Evolutionary conservation across 1,140 invertebrate species (phyloP).

Genomic region (Drosophila sp.): DNA sequence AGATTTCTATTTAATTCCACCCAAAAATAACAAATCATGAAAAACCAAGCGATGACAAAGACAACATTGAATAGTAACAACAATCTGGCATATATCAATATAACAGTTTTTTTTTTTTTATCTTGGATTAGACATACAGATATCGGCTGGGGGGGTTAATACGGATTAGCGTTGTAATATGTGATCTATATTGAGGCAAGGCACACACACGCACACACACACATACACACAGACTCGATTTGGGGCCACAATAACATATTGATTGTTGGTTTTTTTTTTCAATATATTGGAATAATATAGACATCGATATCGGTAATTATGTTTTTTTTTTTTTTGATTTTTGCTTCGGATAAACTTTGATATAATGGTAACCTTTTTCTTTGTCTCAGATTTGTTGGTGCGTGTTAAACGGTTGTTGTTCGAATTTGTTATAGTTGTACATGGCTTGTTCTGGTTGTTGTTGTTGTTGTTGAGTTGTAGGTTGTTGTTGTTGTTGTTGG

Average conservation of each 20-base stretch:
- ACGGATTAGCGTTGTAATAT: conserved; percentile 37
- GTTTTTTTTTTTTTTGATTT: conserved; percentile 51
- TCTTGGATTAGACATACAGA: conserved; percentile 27
- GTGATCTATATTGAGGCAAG: conserved; percentile 62
- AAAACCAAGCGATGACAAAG: conserved; percentile 8
- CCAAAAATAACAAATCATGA: not conserved
- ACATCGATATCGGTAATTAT: conserved; percentile 67
- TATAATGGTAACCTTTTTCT: conserved; percentile 51
- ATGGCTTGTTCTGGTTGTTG: conserved; percentile 54
- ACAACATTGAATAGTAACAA: conserved; percentile 17
- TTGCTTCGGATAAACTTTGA: conserved; percentile 49
- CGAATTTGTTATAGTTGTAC: conserved; percentile 60
- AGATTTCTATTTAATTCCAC: conserved; percentile 11
- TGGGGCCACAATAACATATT: conserved; percentile 68
- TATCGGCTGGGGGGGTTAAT: conserved; percentile 16
- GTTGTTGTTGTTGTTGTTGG: conserved; percentile 60
- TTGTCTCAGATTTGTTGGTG: conserved; percentile 54
- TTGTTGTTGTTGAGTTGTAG: conserved; percentile 47
- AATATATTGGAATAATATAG: conserved; percentile 65
- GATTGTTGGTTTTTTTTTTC: conserved; percentile 46
- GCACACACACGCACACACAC: conserved; percentile 54
- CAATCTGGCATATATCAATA: conserved; percentile 20
- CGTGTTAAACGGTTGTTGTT: conserved; percentile 72
- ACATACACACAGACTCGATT: conserved; percentile 41
- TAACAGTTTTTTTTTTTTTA: conserved; percentile 11